Base-by-base conservation (phyloP, 2,797 vertebrate species). In the Vireo griseus region DNA sequence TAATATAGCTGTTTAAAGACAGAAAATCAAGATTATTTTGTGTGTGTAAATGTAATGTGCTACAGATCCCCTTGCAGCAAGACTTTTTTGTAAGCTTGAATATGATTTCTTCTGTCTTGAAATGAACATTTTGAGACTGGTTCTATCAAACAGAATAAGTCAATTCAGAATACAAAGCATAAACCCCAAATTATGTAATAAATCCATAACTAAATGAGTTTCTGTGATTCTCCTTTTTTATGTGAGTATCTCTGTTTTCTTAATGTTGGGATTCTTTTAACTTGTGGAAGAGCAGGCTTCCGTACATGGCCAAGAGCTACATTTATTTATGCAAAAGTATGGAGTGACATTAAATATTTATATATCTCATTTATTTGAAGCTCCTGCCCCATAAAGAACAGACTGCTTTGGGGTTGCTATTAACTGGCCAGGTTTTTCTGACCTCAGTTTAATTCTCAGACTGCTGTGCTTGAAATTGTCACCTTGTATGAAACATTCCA, bases 371-470 rank as follows among this genome's bases (percentile, higher is more conserved):
- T 77, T 86, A 77, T 74, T 65, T 66, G 39, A 88, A 93, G 51
- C 35, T 91, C 42, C 65, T 33, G 6, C 26, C 47, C 59, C n/a
- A 67, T 50, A 50, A 73, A 50, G 65, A 82, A 28, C 31, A 83
- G 37, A 51, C 33, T 61, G 35, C 73, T 86, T 66, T 81, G 71
- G 44, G 44, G 16, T 81, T 88, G 20, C 73, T 88, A 29, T 81
- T 86, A 94, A 69, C 54, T 48, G 65, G 31, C 62, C 66, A 79
- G 44, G 10, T 86, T 96, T 94, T 91, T 78, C 51, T 91, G 92
- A 81, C 54, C 72, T 65, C 62, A 12, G 31, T 90, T 92, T 72
- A 81, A 62, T 90, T 88, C 58, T 92, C 51, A 61, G 44, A 26
- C 42, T 66, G 21, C 79, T 86, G 39, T 86, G 51, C 79, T 78